Evolutionary conservation across 2,113 vertebrate genomes (phyloP), one percentile per base, ranked within the genome.

Genomic region (Procavia capensis): DNA sequence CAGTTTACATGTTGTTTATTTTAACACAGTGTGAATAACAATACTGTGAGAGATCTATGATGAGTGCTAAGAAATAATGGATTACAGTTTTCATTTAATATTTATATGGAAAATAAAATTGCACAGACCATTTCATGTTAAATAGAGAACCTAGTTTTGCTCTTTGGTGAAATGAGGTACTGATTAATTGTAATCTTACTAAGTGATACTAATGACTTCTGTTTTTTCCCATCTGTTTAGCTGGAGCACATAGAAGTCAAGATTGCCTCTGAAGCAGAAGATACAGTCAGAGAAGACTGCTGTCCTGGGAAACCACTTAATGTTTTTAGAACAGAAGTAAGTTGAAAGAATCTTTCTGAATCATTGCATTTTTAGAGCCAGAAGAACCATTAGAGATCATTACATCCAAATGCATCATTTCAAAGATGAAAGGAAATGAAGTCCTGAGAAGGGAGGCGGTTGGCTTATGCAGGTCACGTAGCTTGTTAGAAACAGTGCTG

Each of bases 211-310:
- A 75, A 96, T 92, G 50, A 92, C 72, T 86, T 68, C 91, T 47
- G 59, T 87, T 95, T 84, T 57, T 57, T 66, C 20, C 57, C 4
- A 1, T 45, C 43, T 90, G 34, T 86, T 43, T 96, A 99, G 99
- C 96, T 99, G 97, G 99, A 99, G 97, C 99, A 99, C 92, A 99
- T 99, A 81, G 99, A 99, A 72, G 95, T 99, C 93, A 98, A 99
- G 97, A 99, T 99, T 98, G 99, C 99, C 57, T 99, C 99, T 7
- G 99, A 99, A 97, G 99, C 98, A 88, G 99, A 99, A 74, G 99
- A 99, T 97, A 99, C 99, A 99, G 97, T 99, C 95, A 99, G 98
- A 97, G 99, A 99, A 97, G 99, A 99, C 17, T 99, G 99, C 98
- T 99, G 99, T 98, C 99, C 99, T 50, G 99, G 99, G 97, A 99